Base-by-base conservation (phyloP, 2,888 invertebrate genomes). In the Diplolepis rosae region DNA sequence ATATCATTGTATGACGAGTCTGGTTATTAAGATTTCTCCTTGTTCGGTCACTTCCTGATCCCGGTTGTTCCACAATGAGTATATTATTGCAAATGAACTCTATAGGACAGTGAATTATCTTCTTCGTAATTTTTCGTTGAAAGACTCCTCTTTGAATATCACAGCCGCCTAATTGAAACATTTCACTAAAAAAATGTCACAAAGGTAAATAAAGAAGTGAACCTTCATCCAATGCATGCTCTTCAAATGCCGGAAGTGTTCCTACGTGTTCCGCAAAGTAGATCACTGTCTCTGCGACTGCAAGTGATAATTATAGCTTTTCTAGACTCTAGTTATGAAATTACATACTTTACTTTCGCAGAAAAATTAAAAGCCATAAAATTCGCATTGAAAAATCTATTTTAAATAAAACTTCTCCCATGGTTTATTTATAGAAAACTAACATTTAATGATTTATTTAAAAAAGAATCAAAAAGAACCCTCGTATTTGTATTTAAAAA, bases 231-330 rank as follows among this genome's bases (percentile, higher is more conserved):
- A 61, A 39, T 39, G 61, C 42, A 51, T 48, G 67, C 66, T 45
- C 54, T 65, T 52, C 30, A 54, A 54, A 18, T 42, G 70, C 65
- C 67, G 56, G 66, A 66, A 69, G 65, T 68, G 65, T 66, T 71
- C 39, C 27, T 61, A 13, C 9, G 24, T 39, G 39, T 50, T 24
- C 35, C 32, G 35, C 39, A 30, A 73, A 73, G 69, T 71, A 72
- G 68, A 74, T 66, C 66, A 35, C 66, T 70, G 52, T 74, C 69
- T 61, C 69, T 30, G 27, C 54, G 24, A 24, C 32, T 42, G 42
- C 28, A 50, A 50, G 66, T 70, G 66, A 67, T 75, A 70, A 72
- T 72, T 65, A 69, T 65, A 51, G 51, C 67, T 66, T 72, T 50
- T 56, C 52, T 61, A 61, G 13, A 9, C 35, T 22, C n/a, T 61